Evolutionary conservation across 2,888 invertebrate genomes (phyloP).

Genomic region (Aspidiotus rigidus): DNA sequence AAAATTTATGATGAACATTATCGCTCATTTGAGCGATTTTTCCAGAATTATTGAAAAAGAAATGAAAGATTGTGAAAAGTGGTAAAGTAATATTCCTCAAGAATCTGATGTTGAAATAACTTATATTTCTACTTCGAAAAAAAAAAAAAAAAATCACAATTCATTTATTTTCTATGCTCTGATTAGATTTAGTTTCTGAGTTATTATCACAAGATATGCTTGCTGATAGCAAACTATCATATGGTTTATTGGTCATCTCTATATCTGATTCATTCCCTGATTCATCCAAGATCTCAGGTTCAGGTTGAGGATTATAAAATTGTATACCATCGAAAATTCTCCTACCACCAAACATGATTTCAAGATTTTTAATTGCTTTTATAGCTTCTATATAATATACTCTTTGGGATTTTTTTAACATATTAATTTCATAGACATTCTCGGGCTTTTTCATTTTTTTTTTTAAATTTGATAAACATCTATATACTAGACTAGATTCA

Average conservation of each 20-base stretch:
- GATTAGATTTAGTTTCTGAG: background rate
- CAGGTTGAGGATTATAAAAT: slow-evolving; percentile 8
- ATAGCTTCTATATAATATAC: slow-evolving; percentile 9
- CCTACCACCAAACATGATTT: slow-evolving; percentile 5
- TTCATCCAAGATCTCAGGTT: background rate
- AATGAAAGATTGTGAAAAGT: background rate
- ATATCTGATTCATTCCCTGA: slow-evolving; percentile 4
- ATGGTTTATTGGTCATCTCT: background rate
- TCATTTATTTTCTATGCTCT: background rate
- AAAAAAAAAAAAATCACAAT: background rate
- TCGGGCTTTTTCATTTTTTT: slow-evolving; percentile 6
- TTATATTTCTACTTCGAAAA: background rate
- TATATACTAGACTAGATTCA: background rate
- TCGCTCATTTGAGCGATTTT: background rate
- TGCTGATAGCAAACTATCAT: too few species aligned
- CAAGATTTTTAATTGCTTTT: slow-evolving; percentile 12
- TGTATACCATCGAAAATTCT: too few species aligned
- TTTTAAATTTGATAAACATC: background rate
- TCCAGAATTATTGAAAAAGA: background rate
- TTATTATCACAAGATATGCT: background rate
- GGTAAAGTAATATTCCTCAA: background rate
- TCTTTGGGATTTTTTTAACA: slow-evolving; percentile 13
- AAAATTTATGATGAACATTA: background rate
- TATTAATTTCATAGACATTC: slow-evolving; percentile 7
- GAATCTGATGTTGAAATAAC: slow-evolving; percentile 1